A percentile compares a stretch with the other conserved stretches of the same genome.
phyloP scores from a whole-genome alignment of 2,113 vertebrate genomes.

The Nycticryphes semicollaris region DNA sequence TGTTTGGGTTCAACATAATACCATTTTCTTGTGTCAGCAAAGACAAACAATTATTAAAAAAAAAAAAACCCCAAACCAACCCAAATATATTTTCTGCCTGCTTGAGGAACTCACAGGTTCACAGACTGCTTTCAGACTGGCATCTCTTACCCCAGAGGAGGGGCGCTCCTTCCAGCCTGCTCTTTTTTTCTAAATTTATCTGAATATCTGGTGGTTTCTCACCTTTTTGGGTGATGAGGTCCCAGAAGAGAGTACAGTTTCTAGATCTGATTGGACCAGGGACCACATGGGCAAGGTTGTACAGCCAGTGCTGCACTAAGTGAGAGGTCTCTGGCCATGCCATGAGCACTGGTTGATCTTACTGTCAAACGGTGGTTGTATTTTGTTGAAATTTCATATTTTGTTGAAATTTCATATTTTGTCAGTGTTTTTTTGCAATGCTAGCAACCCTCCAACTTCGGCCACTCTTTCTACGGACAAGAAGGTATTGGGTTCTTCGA shows the following conservation, averaged over 20 bases:
- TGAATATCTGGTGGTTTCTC: neutral
- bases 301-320: neutral
- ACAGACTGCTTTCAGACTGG: neutral
- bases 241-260: neutral
- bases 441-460: neutral
- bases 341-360: accelerated
- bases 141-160: neutral
- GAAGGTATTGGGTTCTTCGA: neutral
- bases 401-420: neutral
- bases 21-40: neutral
- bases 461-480: accelerated
- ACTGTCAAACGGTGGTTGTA: neutral
- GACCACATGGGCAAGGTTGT: neutral
- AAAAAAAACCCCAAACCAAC: accelerated
- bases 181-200: neutral
- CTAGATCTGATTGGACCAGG: neutral
- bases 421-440: neutral
- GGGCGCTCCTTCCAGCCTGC: neutral
- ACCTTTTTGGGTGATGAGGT: neutral
- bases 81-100: neutral
- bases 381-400: neutral
- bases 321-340: neutral
- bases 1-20: neutral
- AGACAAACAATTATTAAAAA: neutral
- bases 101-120: neutral